phyloP scores from a whole-genome alignment of 1,140 invertebrate species.

The Apolygus lucorum region DNA sequence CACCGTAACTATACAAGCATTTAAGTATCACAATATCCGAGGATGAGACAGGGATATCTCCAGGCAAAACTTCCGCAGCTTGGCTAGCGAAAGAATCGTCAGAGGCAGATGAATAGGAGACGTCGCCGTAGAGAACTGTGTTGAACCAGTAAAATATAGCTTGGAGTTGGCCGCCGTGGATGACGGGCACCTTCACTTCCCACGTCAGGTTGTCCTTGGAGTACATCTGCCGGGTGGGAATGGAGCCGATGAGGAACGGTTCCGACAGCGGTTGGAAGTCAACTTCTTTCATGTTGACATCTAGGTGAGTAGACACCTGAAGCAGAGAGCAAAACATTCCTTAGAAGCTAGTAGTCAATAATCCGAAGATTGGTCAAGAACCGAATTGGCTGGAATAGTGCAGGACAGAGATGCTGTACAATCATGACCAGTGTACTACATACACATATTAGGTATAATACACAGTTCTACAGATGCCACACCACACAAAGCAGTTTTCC shows the following conservation, averaged over 20 bases:
- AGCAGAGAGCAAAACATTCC: background rate
- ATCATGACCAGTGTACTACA: no score
- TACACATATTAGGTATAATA: no score
- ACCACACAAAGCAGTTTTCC: no score
- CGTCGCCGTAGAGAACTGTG: background rate
- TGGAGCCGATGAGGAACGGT: background rate
- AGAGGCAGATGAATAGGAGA: background rate
- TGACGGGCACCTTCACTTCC: background rate
- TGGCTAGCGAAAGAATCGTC: background rate
- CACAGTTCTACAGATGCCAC: no score
- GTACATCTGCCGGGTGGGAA: background rate
- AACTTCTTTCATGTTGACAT: background rate
- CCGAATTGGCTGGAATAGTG: no score
- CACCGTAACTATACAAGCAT: background rate
- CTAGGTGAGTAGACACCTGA: conserved; percentile 3
- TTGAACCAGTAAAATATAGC: conserved; percentile 4
- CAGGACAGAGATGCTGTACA: no score
- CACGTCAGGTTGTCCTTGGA: background rate
- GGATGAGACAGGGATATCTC: background rate
- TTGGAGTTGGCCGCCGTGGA: background rate
- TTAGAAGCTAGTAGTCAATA: no score
- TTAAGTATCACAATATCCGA: background rate
- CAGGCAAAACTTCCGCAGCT: background rate
- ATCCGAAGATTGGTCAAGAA: no score
- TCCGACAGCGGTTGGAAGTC: background rate